A percentile compares a stretch with the other conserved stretches of the same genome.
Evolutionary conservation across 2,113 vertebrate genomes (phyloP).

Genomic region (Ifrita kowaldi): DNA sequence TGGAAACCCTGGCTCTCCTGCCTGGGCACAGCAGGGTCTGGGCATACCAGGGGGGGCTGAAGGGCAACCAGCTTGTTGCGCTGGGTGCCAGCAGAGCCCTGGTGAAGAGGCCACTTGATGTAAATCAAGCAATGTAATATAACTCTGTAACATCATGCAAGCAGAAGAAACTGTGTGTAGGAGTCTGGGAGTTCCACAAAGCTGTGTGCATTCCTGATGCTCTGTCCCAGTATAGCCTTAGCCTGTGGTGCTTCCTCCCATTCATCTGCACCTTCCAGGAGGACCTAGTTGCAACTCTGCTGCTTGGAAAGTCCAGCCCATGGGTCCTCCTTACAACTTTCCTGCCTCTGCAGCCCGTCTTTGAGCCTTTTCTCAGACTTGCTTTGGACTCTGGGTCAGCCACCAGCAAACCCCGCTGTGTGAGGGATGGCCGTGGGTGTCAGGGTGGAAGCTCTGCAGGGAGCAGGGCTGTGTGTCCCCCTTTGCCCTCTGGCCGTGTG

Average conservation of each 20-base stretch:
- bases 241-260: accelerated
- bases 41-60: not conserved
- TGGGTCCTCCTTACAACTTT: not conserved
- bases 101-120: not conserved
- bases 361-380: not conserved
- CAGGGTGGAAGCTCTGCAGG: not conserved
- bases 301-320: not conserved
- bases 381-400: not conserved
- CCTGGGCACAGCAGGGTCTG: not conserved
- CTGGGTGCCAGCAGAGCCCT: not conserved
- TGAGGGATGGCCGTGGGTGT: not conserved
- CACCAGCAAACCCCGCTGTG: accelerated
- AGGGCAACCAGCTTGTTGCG: not conserved
- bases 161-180: not conserved
- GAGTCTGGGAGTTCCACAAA: not conserved
- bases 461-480: not conserved
- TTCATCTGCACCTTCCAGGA: not conserved
- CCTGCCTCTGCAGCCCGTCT: not conserved
- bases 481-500: too few species aligned
- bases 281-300: not conserved
- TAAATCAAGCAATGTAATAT: not conserved
- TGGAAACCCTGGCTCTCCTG: not conserved
- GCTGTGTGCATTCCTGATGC: not conserved
- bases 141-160: not conserved
- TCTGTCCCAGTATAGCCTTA: not conserved